Evolutionary conservation across 2,888 invertebrate genomes (phyloP).

Genomic region (Sepiola atlantica): DNA sequence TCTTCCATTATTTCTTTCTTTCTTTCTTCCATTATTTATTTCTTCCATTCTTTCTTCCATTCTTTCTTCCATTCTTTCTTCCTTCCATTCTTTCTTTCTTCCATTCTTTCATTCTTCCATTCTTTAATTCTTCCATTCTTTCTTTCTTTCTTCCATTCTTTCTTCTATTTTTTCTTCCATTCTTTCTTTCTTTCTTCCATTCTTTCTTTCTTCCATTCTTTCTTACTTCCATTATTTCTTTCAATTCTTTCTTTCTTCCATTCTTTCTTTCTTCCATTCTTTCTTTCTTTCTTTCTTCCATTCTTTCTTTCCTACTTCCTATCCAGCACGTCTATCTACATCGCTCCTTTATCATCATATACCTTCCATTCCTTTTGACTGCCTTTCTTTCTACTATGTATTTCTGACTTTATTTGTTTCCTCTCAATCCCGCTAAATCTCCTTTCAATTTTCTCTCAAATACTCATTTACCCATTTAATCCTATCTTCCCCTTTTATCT

Average conservation of each 20-base stretch:
- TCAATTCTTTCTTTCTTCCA: background rate
- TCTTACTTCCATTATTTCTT: background rate
- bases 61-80: background rate
- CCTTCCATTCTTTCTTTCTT: accelerated
- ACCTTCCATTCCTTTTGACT: too few species aligned
- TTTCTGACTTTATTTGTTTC: too few species aligned
- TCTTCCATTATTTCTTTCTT: too few species aligned
- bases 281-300: background rate
- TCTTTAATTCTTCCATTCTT: background rate
- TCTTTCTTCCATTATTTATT: background rate
- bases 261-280: background rate
- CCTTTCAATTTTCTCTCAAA: too few species aligned
- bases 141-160: background rate
- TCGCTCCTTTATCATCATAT: too few species aligned
- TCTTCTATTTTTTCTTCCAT: background rate
- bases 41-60: background rate
- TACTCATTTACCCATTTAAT: too few species aligned
- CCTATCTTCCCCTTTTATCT: too few species aligned
- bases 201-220: background rate
- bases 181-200: background rate
- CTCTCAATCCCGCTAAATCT: too few species aligned
- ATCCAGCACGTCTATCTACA: too few species aligned
- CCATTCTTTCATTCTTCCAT: too few species aligned
- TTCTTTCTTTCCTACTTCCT: background rate
- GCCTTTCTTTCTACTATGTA: too few species aligned